These are phyloP conservation scores for Pygoscelis antarcticus DNA, from an alignment of 2,113 vertebrate species.

Conservation along the genomic window DNA sequence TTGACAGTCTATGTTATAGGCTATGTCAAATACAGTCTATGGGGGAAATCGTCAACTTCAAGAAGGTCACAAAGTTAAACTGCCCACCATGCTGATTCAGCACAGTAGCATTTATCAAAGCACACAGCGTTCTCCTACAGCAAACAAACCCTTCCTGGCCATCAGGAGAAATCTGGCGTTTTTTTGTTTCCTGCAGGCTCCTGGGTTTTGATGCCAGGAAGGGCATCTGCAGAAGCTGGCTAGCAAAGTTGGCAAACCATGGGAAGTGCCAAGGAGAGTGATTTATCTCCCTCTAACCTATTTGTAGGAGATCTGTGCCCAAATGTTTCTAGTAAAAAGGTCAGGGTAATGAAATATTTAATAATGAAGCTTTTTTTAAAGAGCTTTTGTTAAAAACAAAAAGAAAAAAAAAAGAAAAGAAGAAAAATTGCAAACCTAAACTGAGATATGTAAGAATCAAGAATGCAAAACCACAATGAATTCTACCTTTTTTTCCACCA, in stretches of 20 bases:
- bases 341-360: constrained; percentile 9
- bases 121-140: neutral
- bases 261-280: constrained; percentile 36
- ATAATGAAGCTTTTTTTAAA: neutral
- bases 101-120: constrained; percentile 44
- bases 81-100: constrained; percentile 49
- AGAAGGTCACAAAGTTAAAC: constrained; percentile 66
- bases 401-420: neutral
- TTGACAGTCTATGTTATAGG: constrained; percentile 33
- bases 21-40: constrained; percentile 54
- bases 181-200: constrained; percentile 45
- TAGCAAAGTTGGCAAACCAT: constrained; percentile 13
- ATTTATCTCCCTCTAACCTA: constrained; percentile 50
- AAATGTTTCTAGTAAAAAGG: constrained; percentile 22
- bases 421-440: neutral
- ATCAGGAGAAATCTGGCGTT: constrained; percentile 42
- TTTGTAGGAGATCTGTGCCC: neutral
- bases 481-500: neutral
- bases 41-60: constrained; percentile 12
- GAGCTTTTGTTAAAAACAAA: neutral
- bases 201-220: constrained; percentile 50
- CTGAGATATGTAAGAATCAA: neutral
- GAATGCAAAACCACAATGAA: neutral
- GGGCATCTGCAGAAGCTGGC: constrained; percentile 63
- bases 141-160: constrained; percentile 25